These are phyloP conservation scores for Nycticebus coucang DNA, from an alignment of 2,113 vertebrate species.

Conservation along the genomic window DNA sequence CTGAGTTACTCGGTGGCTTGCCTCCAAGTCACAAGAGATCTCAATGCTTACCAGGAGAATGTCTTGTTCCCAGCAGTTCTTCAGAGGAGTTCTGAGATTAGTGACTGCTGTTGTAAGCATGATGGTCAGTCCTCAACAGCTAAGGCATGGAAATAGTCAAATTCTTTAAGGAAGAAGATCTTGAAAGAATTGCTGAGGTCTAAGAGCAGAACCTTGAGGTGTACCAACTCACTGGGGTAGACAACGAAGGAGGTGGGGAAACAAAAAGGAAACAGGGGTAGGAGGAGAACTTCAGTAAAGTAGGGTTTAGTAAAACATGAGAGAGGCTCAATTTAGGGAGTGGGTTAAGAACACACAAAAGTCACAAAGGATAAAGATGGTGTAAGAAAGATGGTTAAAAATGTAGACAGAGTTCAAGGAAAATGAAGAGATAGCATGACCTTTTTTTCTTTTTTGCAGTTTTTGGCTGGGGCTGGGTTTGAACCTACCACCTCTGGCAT, in stretches of 20 bases:
- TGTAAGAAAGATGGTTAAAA: not conserved
- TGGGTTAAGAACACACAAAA: not conserved
- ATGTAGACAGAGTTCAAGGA: not conserved
- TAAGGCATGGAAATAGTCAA: not conserved
- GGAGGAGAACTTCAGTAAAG: not conserved
- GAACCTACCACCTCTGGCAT: too few species aligned
- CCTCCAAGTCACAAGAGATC: too few species aligned
- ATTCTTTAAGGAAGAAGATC: not conserved
- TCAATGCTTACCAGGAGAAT: too few species aligned
- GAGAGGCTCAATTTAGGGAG: not conserved
- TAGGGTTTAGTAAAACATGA: not conserved
- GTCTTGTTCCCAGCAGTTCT: too few species aligned
- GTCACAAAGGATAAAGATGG: not conserved
- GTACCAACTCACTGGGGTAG: too few species aligned
- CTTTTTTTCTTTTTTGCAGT: not conserved
- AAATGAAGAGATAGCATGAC: not conserved
- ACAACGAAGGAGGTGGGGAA: not conserved
- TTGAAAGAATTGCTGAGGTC: not conserved
- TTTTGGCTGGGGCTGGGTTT: too few species aligned
- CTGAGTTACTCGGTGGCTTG: too few species aligned
- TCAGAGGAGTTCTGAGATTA: too few species aligned
- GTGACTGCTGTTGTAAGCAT: too few species aligned
- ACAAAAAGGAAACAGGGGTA: not conserved
- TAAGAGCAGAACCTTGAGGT: not conserved
- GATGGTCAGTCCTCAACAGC: too few species aligned